Base-by-base conservation (phyloP, 1,140 invertebrate species). In the Euwallacea fornicatus region DNA sequence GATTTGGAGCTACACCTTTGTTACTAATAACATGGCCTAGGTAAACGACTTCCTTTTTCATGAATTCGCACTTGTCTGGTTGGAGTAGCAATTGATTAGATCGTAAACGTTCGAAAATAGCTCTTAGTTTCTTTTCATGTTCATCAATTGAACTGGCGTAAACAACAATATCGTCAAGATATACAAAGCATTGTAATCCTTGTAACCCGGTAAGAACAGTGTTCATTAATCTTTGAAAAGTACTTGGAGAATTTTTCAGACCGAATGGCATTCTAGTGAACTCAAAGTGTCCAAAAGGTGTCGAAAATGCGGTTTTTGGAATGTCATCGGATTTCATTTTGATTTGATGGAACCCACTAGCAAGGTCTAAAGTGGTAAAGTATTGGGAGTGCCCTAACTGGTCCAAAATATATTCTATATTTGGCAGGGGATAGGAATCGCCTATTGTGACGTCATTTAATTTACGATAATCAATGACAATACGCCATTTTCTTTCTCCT, bases 1-100 rank as follows among this genome's bases (percentile, higher is more conserved):
- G 81, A 73, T 84, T 78, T 8, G 82, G 81, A 64, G 72, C 71
- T 8, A 86, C 76, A 11, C 84, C 83, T 3, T 82, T 56, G 42
- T 74, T 64, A 15, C 60, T 75, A 43, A 81, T 76, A 11, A 79
- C 53, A 69, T 81, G 80, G 15, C 78, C 77, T 58, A 81, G 70
- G 72, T 78, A 81, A 15, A 42, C 44, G 6, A 77, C 73, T 75
- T 79, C 76, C 62, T 33, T 33, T 33, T 33, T 33, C 21, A 33
- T 1, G 21, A 33, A 33, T 4, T 33, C 21, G 4, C 21, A 33
- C 4, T 33, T 33, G 4, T 33, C 21, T 44, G 64, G 68, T 44
- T 73, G 72, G 6, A 73, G 56, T 58, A 59, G 13, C 1, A 69
- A 21, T 16, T 66, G 58, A 50, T 67, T 55, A 42, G 11, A 11